Evolutionary conservation across 2,888 invertebrate genomes (phyloP), one percentile per base, ranked within the genome.

Genomic region (Agriopis leucophaearia): DNA sequence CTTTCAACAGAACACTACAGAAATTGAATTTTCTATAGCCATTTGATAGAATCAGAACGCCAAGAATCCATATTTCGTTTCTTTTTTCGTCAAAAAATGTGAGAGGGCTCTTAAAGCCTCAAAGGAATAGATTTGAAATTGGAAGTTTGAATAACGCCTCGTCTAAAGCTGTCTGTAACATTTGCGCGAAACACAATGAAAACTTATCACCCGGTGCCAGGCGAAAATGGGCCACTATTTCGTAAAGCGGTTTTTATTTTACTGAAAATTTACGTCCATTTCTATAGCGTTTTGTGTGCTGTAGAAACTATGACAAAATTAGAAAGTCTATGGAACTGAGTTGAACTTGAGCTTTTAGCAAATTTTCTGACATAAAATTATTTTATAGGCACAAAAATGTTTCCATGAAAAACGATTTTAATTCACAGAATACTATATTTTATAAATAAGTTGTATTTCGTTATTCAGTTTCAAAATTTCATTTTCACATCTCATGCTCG

Each of bases 121-220:
- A 59, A 47, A 54, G 47, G 59, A 51, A 51, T 64, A 16, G 8
- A 27, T 4, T 27, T 27, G 27, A n/a, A 65, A 40, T 59, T 58
- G 38, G 45, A 55, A 59, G 48, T 59, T 52, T 36, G 40, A 52
- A 59, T 64, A 64, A 55, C 40, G 61, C 48, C 58, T 40, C 52
- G 55, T 27, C n/a, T n/a, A n/a, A n/a, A n/a, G n/a, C n/a, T n/a
- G n/a, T n/a, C 27, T 27, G 1, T 40, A 42, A 40, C 55, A 56
- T 47, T 60, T 10, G 40, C 12, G 27, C 1, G 27, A 27, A 27
- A 16, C 36, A 59, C 59, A 55, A 60, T 55, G 59, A 35, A 48
- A 65, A 54, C 59, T 59, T 65, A 65, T 59, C 65, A 27, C 44
- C 27, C 27, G 27, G 27, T 27, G 3, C 27, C 27, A 27, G 8